phyloP scores from a whole-genome alignment of 2,797 vertebrate species.

The Podarcis lilfordi region DNA sequence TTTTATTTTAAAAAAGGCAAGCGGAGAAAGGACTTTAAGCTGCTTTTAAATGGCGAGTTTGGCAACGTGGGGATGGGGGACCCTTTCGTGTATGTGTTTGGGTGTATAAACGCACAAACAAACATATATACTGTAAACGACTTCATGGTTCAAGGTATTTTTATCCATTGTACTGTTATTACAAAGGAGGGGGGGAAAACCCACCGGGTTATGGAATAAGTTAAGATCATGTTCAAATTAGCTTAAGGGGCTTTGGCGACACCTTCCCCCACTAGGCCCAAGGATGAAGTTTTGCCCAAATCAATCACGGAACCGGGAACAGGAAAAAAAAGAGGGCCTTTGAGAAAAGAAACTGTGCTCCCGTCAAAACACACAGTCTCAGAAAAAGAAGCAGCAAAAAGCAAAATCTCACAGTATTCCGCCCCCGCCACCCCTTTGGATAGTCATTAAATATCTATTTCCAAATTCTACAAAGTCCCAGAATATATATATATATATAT shows the following conservation, averaged over 20 bases:
- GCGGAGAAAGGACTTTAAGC: conserved; percentile 50
- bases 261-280: background rate
- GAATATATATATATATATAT: conserved; percentile 56
- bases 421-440: conserved; percentile 34
- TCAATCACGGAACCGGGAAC: background rate
- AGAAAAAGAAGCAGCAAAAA: conserved; percentile 57
- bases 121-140: conserved; percentile 74
- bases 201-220: conserved; percentile 75
- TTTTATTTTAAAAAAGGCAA: conserved; percentile 66
- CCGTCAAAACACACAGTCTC: conserved; percentile 18
- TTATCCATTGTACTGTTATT: conserved; percentile 13
- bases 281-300: conserved; percentile 52
- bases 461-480: conserved; percentile 73
- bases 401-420: conserved; percentile 23
- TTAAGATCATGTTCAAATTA: conserved; percentile 75
- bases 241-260: conserved; percentile 52
- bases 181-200: conserved; percentile 26
- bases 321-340: too few relatives aligned
- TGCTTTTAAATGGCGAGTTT: conserved; percentile 76
- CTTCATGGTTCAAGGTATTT: conserved; percentile 77
- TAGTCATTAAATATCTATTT: conserved; percentile 74
- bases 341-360: conserved; percentile 38
- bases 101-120: background rate
- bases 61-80: conserved; percentile 75
- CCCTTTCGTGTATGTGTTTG: conserved; percentile 64